Evolutionary conservation across 2,797 vertebrate species (phyloP), one percentile per base, ranked within the genome.

Genomic region (Diplodus sargus): DNA sequence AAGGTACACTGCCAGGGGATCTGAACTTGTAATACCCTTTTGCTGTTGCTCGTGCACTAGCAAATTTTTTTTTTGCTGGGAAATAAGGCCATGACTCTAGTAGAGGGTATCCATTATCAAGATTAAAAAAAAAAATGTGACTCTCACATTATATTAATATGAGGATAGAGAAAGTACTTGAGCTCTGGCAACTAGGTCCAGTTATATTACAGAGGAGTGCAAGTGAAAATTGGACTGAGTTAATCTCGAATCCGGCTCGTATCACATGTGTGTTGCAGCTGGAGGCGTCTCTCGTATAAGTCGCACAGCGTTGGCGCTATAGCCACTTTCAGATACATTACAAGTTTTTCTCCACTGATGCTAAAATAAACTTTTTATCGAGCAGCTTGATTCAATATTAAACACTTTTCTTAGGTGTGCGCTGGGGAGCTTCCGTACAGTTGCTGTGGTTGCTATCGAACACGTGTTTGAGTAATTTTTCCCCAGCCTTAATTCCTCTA

Each of bases 1-100:
- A 76, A 82, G 88, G 89, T 89, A 85, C 74, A 90, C 86, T 76
- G 89, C 89, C 93, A 86, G 86, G 86, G 91, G 89, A 94, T 82
- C 78, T 91, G 82, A 89, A 93, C 90, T 90, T 87, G 84, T 91
- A 91, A 92, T 92, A 93, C 90, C 79, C 65, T 88, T 87, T 84
- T 16, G 10, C 84, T 82, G 73, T 86, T 90, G 77, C 85, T 86
- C 71, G 74, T 79, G 66, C 76, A 79, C 74, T 18, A 16, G 78
- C 79, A 88, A 87, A 71, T 83, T 82, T 70, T 64, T 53, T 53
- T 64, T 53, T 64, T 53, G 47, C 53, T 64, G 59, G 47, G 80
- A 85, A 87, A 89, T 74, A 68, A 62, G 70, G 63, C 59, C 22
- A 56, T 18, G 39, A 23, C 62, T 78, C 67, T 43, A 51, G 59